Base-by-base conservation (phyloP, 2,113 vertebrate genomes). In the Apaloderma vittatum region DNA sequence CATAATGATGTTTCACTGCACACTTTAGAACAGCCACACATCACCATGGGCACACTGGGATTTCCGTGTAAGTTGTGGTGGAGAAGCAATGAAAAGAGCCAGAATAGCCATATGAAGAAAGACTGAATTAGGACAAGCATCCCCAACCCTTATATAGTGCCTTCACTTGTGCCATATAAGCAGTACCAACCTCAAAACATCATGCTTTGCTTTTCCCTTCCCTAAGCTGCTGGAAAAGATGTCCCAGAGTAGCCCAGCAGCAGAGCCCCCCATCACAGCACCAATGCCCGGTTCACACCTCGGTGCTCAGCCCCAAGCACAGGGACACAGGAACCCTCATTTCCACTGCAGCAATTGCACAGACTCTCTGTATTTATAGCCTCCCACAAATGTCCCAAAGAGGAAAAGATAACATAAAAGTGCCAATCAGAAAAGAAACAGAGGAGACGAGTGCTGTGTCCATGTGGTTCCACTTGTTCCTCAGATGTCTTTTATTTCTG, bases 401-500 rank as follows among this genome's bases (percentile, higher is more conserved):
- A 71, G 63, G 68, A 86, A 80, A 92, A 90, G 71, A 70, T 58
- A 84, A 55, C 65, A 74, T 30, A 51, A 77, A 90, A 88, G 30
- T 12, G 2, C 32, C 65, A 58, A 75, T 15, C 32, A 80, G 63
- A 48, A 90, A 75, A 88, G 55, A 79, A 90, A 82, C 67, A 58
- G 52, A 74, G 49, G 55, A 68, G 32, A 67, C 8, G 36, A 58
- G 72, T 0, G 0, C 30, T 57, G 43, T 13, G 43, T 58, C 52
- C 43, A 0, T 67, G 85, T 81, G 61, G 67, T 85, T 95, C 62
- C 74, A 67, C 55, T 93, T 93, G 85, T 77, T 90, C 65, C 67
- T 88, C 6, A 5, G 63, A 92, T 46, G 78, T 30, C 54, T 95
- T 92, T 93, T 96, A 93, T 96, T 95, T 96, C 92, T 95, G 96